Evolutionary conservation across 2,888 invertebrate species (phyloP).

Genomic region (Chironomus tentans): DNA sequence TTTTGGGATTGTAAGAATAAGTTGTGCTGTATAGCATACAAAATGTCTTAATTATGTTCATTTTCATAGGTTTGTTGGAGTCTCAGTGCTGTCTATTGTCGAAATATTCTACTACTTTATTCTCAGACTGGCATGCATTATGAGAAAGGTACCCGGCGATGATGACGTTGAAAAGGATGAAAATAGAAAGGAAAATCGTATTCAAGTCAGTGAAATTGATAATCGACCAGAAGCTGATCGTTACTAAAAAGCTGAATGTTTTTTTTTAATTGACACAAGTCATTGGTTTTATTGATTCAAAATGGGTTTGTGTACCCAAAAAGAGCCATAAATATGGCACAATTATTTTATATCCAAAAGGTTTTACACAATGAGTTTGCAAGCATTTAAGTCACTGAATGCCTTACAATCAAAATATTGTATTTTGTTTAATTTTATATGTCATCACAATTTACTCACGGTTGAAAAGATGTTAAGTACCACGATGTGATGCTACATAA

Average conservation of each 20-base stretch:
- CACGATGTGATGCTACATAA: too few relatives aligned
- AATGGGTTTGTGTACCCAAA: too few relatives aligned
- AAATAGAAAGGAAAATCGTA: background rate
- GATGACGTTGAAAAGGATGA: background rate
- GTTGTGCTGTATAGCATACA: background rate
- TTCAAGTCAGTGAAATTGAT: background rate
- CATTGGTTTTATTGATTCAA: too few relatives aligned
- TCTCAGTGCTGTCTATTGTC: background rate
- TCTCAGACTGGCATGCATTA: background rate
- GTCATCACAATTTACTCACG: too few relatives aligned
- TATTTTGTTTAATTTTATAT: too few relatives aligned
- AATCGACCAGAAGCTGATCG: background rate
- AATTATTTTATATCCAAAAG: too few relatives aligned
- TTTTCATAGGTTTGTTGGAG: background rate
- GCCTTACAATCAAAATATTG: too few relatives aligned
- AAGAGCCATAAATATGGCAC: too few relatives aligned
- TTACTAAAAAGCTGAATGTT: background rate
- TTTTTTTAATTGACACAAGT: too few relatives aligned
- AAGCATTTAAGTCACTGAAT: too few relatives aligned
- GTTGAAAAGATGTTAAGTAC: too few relatives aligned
- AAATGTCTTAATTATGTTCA: background rate
- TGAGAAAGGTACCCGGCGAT: background rate
- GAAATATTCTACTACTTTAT: slow-evolving; percentile 4
- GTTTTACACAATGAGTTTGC: too few relatives aligned
- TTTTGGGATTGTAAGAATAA: background rate